phyloP scores from a whole-genome alignment of 1,140 invertebrate genomes.

The Pissodes strobi region DNA sequence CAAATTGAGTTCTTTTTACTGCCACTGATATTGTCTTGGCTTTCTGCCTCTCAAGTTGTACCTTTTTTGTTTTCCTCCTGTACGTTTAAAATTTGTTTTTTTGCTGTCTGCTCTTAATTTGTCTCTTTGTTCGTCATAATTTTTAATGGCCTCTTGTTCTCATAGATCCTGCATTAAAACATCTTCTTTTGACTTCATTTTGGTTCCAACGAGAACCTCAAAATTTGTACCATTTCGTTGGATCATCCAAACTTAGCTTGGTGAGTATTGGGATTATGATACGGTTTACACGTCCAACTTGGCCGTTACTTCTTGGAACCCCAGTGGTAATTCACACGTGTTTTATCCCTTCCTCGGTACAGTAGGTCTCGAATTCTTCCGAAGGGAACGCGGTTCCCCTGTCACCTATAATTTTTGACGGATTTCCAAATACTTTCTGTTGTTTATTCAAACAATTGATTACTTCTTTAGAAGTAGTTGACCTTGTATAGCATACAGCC shows the following conservation, averaged over 20 bases:
- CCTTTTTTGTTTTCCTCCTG: constrained; percentile 48
- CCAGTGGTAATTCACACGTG: constrained; percentile 47
- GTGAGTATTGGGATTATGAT: no score
- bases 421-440: constrained; percentile 49
- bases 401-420: constrained; percentile 49
- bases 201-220: constrained; percentile 46
- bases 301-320: constrained; percentile 46
- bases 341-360: constrained; percentile 40
- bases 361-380: constrained; percentile 44
- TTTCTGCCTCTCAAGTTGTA: constrained; percentile 39
- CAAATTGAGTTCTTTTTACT: constrained; percentile 26
- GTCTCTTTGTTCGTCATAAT: constrained; percentile 36
- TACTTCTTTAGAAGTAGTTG: constrained; percentile 44
- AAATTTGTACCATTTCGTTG: constrained; percentile 50
- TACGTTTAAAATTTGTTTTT: constrained; percentile 43
- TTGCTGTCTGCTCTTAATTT: constrained; percentile 39
- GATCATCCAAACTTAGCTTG: constrained; percentile 42
- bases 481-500: constrained; percentile 47
- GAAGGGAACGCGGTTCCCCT: constrained; percentile 53
- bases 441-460: constrained; percentile 32
- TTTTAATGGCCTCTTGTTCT: not conserved
- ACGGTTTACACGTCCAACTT: constrained; percentile 49
- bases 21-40: constrained; percentile 25
- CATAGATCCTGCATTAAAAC: constrained; percentile 26
- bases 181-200: constrained; percentile 45